phyloP scores from a whole-genome alignment of 2,113 vertebrate species.

The Thamnaconus septentrionalis region DNA sequence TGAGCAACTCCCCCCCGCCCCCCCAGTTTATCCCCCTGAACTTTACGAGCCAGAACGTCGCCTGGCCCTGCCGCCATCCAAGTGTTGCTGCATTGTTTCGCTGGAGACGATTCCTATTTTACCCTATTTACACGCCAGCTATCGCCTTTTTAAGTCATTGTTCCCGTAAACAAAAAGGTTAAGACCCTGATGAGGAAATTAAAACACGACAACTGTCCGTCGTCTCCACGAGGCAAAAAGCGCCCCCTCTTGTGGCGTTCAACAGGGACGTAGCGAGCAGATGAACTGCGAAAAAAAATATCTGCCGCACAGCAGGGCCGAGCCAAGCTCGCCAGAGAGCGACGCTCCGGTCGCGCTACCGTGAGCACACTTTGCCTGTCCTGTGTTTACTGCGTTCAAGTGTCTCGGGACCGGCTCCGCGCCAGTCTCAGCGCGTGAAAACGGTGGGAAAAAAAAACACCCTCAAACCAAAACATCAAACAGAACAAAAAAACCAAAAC shows the following conservation, averaged over 20 bases:
- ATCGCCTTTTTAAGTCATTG: background rate
- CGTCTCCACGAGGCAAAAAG: constrained; percentile 13
- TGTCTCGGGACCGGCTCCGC: background rate
- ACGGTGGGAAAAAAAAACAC: background rate
- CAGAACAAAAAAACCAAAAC: too few species aligned
- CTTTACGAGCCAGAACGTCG: too few species aligned
- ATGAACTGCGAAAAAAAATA: background rate
- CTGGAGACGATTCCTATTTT: too few species aligned
- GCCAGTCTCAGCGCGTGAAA: background rate
- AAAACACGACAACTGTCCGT: background rate
- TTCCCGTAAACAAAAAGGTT: constrained; percentile 60
- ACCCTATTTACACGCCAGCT: background rate
- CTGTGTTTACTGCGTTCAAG: background rate
- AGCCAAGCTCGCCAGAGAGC: background rate
- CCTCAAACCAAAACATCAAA: too few species aligned
- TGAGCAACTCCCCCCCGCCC: constrained; percentile 1
- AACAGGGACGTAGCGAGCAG: constrained; percentile 26
- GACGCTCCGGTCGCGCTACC: background rate
- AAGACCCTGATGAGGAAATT: constrained; percentile 25
- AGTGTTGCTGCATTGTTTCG: too few species aligned
- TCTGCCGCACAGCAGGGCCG: constrained; percentile 26
- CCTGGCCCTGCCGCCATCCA: too few species aligned
- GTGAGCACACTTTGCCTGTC: constrained; percentile 14
- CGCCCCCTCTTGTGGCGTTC: constrained; percentile 13
- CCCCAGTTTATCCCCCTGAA: too few species aligned